phyloP scores from a whole-genome alignment of 2,113 vertebrate species.

The Gymnorhina tibicen region DNA sequence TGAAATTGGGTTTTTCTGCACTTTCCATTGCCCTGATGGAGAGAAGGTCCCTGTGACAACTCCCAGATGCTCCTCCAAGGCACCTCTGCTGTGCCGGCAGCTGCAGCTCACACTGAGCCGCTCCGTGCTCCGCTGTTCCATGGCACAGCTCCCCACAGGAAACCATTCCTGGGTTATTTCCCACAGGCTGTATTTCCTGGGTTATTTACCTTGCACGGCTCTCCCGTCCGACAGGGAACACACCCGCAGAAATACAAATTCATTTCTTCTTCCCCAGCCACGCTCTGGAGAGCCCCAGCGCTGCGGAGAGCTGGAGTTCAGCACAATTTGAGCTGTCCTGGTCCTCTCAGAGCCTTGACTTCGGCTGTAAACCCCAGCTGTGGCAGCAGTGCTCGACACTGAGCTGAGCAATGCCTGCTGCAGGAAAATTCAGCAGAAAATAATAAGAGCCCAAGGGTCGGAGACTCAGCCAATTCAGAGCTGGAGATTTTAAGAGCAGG shows the following conservation, averaged over 20 bases:
- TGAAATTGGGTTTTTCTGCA: neutral
- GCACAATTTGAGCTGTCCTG: neutral
- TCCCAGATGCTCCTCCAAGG: neutral
- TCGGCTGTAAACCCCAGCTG: neutral
- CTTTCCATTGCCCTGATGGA: neutral
- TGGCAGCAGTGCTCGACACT: neutral
- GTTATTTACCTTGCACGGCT: neutral
- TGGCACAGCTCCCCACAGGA: neutral
- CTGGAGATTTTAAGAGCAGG: neutral
- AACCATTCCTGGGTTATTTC: neutral
- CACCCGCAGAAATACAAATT: neutral
- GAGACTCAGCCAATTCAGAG: neutral
- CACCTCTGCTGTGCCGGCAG: neutral
- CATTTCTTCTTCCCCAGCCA: neutral
- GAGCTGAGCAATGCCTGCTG: neutral
- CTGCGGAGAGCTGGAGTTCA: neutral
- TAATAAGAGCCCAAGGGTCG: neutral
- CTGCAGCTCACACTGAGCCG: neutral
- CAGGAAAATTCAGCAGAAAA: neutral
- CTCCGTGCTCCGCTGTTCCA: rapidly evolving
- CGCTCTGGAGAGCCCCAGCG: neutral
- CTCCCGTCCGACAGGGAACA: neutral
- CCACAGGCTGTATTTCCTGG: neutral
- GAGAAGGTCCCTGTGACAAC: neutral
- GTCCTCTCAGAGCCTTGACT: neutral